A percentile compares a stretch with the other conserved stretches of the same genome.
These are phyloP conservation scores for Plutomurus gul DNA, from an alignment of 1,140 invertebrate species.

Conservation along the genomic window DNA sequence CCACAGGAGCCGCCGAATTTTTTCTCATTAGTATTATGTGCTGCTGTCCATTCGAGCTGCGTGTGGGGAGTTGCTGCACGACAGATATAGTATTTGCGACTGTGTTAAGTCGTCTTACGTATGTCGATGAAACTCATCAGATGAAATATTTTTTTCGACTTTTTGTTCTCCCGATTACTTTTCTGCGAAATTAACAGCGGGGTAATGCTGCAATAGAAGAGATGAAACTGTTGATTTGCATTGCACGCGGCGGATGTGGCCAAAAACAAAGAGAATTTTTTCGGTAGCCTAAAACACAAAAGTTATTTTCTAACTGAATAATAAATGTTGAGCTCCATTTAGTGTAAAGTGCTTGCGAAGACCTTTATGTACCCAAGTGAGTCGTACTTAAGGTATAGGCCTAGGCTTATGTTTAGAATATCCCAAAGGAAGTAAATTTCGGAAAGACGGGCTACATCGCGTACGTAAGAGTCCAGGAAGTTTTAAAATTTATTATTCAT, in stretches of 20 bases:
- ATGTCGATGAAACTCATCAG: not conserved
- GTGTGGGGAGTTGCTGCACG: no score
- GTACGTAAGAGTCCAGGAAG: not conserved
- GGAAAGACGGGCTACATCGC: not conserved
- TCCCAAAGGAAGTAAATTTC: conserved; percentile 23
- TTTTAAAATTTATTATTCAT: conserved; percentile 31
- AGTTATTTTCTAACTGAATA: not conserved
- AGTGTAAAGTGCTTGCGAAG: not conserved
- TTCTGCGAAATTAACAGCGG: no score
- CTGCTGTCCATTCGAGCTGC: no score
- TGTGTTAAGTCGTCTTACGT: not conserved
- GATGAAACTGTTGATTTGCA: not conserved
- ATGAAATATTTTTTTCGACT: not conserved
- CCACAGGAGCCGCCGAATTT: not conserved
- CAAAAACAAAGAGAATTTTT: not conserved
- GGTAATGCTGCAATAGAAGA: no score
- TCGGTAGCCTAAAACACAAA: not conserved
- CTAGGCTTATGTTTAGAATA: not conserved
- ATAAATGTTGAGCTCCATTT: not conserved
- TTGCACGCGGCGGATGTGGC: not conserved
- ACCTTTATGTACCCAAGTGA: not conserved
- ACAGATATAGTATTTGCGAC: no score
- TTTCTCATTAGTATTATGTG: not conserved
- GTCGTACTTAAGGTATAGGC: not conserved
- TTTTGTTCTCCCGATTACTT: no score